Evolutionary conservation across 2,797 vertebrate species (phyloP).

Genomic region (Denticeps clupeoides): DNA sequence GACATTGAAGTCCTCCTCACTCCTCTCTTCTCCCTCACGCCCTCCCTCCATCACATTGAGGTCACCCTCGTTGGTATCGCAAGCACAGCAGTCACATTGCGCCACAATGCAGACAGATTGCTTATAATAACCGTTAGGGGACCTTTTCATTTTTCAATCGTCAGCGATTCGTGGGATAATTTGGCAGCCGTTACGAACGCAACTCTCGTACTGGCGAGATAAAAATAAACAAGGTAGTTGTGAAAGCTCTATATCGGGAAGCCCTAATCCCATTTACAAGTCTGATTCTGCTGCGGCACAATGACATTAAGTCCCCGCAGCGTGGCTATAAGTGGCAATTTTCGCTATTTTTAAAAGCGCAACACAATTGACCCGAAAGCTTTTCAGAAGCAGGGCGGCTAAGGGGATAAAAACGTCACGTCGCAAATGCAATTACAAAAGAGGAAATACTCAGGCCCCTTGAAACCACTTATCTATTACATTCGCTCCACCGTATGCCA

Average conservation of each 20-base stretch:
- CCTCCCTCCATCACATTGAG: constrained; percentile 40
- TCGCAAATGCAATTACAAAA: too few relatives aligned
- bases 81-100: constrained; percentile 70
- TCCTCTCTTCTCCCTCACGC: not conserved
- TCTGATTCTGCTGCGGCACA: constrained; percentile 50
- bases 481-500: too few relatives aligned
- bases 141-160: constrained; percentile 71
- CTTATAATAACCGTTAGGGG: constrained; percentile 70
- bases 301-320: constrained; percentile 53
- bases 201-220: constrained; percentile 64
- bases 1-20: too few relatives aligned
- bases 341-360: constrained; percentile 65
- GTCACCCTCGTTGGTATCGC: constrained; percentile 64
- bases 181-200: constrained; percentile 68
- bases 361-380: constrained; percentile 50
- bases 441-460: too few relatives aligned
- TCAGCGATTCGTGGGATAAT: constrained; percentile 70
- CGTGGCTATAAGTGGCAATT: constrained; percentile 56
- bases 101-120: constrained; percentile 66
- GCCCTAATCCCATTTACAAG: constrained; percentile 69
- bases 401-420: constrained; percentile 67
- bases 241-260: constrained; percentile 65
- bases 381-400: constrained; percentile 49
- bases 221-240: constrained; percentile 70
- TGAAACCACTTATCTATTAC: too few relatives aligned